Evolutionary conservation across 1,140 invertebrate species (phyloP), one percentile per base, ranked within the genome.

Genomic region (Heliconius hewitsoni): DNA sequence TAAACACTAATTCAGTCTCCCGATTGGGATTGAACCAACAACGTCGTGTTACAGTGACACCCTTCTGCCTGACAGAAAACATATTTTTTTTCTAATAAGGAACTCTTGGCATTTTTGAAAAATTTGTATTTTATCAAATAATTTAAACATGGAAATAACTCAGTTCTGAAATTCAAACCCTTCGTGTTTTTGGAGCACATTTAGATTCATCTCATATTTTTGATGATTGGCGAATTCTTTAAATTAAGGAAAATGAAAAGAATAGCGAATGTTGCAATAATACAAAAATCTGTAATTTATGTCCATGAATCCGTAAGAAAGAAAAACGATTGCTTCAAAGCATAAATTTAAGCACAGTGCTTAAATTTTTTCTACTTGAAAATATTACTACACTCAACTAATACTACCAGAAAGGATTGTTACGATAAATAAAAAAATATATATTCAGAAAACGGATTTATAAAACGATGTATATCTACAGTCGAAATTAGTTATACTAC

Each of bases 191-290:
- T 30, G n/a, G 52, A 74, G 11, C 16, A 34, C 75, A 79, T 79
- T 82, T 60, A 71, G 74, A 79, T 73, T 80, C 77, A 57, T 30
- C 55, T 79, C 74, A 82, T 77, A 79, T 82, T 79, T 77, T 80
- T 71, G 55, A 76, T 66, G 71, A 78, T 78, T 74, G 71, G 55
- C 71, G 71, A 73, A 73, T 72, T 78, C 71, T 66, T 77, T 71
- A 74, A 77, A 74, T 77, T 42, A 70, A 55, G 50, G 27, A 77
- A 73, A 42, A 50, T 39, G 18, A 57, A 77, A 66, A 60, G 34
- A 70, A 60, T 60, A 60, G n/a, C 57, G 27, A 37, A n/a, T n/a
- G 27, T 60, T 60, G 57, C 16, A 16, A 46, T 23, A 46, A 46
- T 46, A 46, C 57, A 60, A 23, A 27, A 70, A 34, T 71, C 27